Evolutionary conservation across 2,888 invertebrate genomes (phyloP), one percentile per base, ranked within the genome.

Genomic region (Barypeithes pellucidus): DNA sequence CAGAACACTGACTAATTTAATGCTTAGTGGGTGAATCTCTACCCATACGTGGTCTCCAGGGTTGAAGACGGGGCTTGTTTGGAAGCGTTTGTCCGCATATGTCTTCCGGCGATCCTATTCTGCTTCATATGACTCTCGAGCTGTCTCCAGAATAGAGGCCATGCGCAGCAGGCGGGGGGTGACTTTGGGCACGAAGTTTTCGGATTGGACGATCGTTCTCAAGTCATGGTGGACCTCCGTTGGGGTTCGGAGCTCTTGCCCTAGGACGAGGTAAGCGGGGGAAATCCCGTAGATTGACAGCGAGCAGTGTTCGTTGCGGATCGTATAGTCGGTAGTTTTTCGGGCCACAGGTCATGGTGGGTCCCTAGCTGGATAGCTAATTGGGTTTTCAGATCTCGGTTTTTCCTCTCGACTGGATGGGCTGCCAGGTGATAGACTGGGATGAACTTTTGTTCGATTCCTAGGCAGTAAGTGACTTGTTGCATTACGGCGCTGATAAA

Each of bases 251-350:
- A 75, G 16, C 36, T 76, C 67, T 52, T 68, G 2, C 57, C 76
- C 14, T 66, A 75, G 3, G 54, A 67, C 1, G 85, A 52, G 41
- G 78, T 84, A 0, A 85, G 84, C 2, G 84, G 78, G 0, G 83
- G 77, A 29, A 73, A 77, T 0, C 81, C 80, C 1, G 73, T 77
- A 22, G 39, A 22, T 9, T 61, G 20, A 16, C 67, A 70, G 2
- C 22, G 14, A 9, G 2, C 79, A 0, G 83, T 81, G 50, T 86
- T 86, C 80, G 85, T 83, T 0, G 84, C 83, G 65, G 85, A 86
- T 0, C 85, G 73, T 1, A 80, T 59, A n/a, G 41, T 29, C 4
- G 75, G 29, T 14, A 77, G 24, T 16, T 59, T 59, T 9, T 57
- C 22, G 3, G 60, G 39, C 84, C 84, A 86, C 1, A 14, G 36